Percentiles rank a stretch among this genome's conserved stretches.
Evolutionary conservation across 2,888 invertebrate species (phyloP).

Genomic region (Nomada ruficornis): DNA sequence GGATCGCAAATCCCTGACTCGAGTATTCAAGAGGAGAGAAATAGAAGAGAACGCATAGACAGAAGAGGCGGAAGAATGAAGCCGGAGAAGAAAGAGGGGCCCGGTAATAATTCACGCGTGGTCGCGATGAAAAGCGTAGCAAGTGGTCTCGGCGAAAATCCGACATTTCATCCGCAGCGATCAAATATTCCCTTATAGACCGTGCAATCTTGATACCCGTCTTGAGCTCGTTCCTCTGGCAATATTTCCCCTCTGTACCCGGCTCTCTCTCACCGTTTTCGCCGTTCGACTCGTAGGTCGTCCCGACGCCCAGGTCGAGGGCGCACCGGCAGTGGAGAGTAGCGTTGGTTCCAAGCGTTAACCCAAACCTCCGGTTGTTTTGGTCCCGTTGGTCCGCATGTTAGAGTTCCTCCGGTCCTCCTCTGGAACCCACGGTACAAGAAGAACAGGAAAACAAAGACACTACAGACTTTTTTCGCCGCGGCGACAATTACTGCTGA

Average conservation of each 20-base stretch:
- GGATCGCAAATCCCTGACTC: neutral
- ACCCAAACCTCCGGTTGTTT: constrained; percentile 85
- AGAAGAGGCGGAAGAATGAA: neutral
- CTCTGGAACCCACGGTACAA: constrained; percentile 84
- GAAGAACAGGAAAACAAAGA: constrained; percentile 71
- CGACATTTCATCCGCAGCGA: constrained; percentile 52
- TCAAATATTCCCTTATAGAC: constrained; percentile 57
- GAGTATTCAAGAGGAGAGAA: neutral
- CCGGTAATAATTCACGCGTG: constrained; percentile 35
- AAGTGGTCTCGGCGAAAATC: constrained; percentile 41
- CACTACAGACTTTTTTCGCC: constrained; percentile 54
- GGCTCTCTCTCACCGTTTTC: constrained; percentile 18
- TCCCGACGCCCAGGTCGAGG: constrained; percentile 56
- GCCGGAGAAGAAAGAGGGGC: constrained; percentile 1
- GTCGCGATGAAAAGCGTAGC: constrained; percentile 23
- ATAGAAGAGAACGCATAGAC: neutral
- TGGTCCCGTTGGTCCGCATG: constrained; percentile 87
- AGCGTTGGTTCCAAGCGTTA: constrained; percentile 72
- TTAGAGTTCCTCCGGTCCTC: constrained; percentile 86
- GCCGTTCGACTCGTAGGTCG: constrained; percentile 44
- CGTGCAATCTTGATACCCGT: constrained; percentile 58
- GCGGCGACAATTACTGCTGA: constrained; percentile 43
- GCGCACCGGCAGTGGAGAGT: constrained; percentile 80
- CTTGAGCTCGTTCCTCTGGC: constrained; percentile 44
- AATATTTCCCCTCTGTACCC: constrained; percentile 39